Percentiles rank a stretch among this genome's conserved stretches.
Evolutionary conservation across 1,140 invertebrate species (phyloP).

Genomic region (Nasonia longicornis): DNA sequence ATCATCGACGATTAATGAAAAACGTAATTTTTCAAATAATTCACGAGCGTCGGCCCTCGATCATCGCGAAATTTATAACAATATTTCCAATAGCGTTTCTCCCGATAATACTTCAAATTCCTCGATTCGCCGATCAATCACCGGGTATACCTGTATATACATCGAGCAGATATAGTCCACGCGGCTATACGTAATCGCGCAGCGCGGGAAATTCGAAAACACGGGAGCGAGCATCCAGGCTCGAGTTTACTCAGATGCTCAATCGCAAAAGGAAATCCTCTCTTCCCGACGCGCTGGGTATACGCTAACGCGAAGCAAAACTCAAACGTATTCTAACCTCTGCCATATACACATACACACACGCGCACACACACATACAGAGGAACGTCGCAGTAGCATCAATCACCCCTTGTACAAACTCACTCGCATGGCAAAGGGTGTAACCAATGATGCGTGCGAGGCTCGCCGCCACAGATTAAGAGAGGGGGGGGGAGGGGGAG

Average conservation of each 20-base stretch:
- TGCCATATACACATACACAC: not conserved
- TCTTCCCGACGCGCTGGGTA: not conserved
- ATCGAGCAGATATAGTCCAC: not conserved
- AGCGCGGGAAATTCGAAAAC: not conserved
- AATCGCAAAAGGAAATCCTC: not conserved
- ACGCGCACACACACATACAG: too few relatives aligned
- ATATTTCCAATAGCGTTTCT: not conserved
- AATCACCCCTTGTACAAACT: slow-evolving; percentile 19
- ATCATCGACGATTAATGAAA: too few relatives aligned
- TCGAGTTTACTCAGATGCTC: not conserved
- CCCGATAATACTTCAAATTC: not conserved
- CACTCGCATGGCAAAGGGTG: slow-evolving; percentile 4
- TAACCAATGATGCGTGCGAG: slow-evolving; percentile 15
- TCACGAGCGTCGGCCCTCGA: not conserved
- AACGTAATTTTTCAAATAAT: not conserved
- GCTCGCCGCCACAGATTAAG: not conserved
- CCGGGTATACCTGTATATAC: too few relatives aligned
- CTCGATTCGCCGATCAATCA: not conserved
- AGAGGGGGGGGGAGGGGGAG: not conserved
- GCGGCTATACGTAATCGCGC: too few relatives aligned
- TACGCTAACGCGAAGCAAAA: not conserved
- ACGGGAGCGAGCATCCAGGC: not conserved
- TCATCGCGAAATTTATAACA: not conserved
- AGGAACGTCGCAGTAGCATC: not conserved
- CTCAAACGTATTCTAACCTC: not conserved